Base-by-base conservation (phyloP, 2,797 vertebrate genomes). In the Scomberomorus guttatus region DNA sequence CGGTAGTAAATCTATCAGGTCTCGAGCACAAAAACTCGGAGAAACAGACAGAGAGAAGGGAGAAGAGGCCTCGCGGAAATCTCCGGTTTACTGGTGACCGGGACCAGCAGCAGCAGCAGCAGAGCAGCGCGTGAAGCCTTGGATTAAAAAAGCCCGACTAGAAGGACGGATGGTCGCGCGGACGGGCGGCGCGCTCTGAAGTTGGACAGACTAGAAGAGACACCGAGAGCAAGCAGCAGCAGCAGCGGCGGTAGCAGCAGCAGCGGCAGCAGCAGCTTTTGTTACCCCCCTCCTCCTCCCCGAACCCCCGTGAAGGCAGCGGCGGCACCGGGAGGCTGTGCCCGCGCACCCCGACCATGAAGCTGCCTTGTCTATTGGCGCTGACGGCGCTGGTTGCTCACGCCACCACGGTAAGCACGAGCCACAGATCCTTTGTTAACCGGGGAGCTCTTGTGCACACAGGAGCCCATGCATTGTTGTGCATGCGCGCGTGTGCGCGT, bases 331-430 rank as follows among this genome's bases (percentile, higher is more conserved):
- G 89, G 93, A 92, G 90, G 90, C 91, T 86, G 90, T 84, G 92
- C 81, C 82, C 79, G 87, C 85, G 71, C 82, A 84, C 86, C 82
- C 80, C 78, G 71, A 94, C 81, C 90, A 96, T 96, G 95, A 94
- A 94, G 94, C 95, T 94, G 90, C 94, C 92, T 46, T 90, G 92
- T 88, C 92, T 95, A 59, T 79, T 95, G 67, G 87, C 95, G 91
- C 83, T 95, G 60, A 65, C 90, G 85, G 93, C 93, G 87, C 92
- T 95, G 83, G 82, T 94, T 17, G 93, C 92, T 83, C 93, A 91
- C 88, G 81, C 93, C 46, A 87, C 92, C 84, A 87, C 88, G 95
- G 95, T 96, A 94, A 96, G 94, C 72, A 27, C 67, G 48, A 81
- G 61, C 72, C 52, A 70, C 72, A 15, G 65, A 54, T 81, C 84